Conservation (phyloP, 2,888 invertebrate species). For the Drosophila anceps region DNA sequence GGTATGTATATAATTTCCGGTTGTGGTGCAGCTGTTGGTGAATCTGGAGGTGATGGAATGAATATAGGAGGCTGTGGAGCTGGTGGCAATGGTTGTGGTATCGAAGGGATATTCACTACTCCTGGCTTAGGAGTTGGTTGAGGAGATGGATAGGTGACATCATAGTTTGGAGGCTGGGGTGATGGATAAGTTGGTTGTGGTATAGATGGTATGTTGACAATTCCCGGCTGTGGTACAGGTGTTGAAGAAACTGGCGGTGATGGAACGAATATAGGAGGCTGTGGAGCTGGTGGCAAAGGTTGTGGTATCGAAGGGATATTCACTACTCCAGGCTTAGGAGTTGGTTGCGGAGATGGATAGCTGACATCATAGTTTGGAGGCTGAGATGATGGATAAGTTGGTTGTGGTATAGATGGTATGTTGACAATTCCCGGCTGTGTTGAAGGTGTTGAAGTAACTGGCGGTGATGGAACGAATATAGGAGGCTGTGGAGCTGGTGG, state of each 20-base stretch:
- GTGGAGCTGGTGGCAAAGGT: constrained; percentile 14
- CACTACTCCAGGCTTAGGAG: constrained; percentile 28
- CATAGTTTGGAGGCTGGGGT: constrained; percentile 21
- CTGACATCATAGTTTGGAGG: constrained; percentile 51
- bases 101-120: constrained; percentile 57
- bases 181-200: constrained; percentile 33
- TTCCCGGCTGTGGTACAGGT: constrained; percentile 29
- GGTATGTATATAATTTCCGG: constrained; percentile 43
- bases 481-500: constrained; percentile 28
- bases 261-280: constrained; percentile 27
- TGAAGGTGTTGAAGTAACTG: constrained; percentile 11
- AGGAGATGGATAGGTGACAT: constrained; percentile 54
- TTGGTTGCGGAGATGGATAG: constrained; percentile 28
- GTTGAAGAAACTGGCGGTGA: constrained; percentile 1
- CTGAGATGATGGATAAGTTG: constrained; percentile 32
- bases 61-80: constrained; percentile 29
- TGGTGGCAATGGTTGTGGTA: constrained; percentile 19
- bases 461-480: constrained; percentile 13
- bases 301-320: constrained; percentile 41
- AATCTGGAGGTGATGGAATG: constrained; percentile 11
- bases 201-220: constrained; percentile 33
- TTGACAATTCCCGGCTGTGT: constrained; percentile 36
- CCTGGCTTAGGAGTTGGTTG: constrained; percentile 17
- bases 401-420: constrained; percentile 35
- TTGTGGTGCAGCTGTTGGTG: constrained; percentile 13